A percentile compares a stretch with the other conserved stretches of the same genome.
phyloP scores from a whole-genome alignment of 2,888 invertebrate genomes.

The Autographa pulchrina region DNA sequence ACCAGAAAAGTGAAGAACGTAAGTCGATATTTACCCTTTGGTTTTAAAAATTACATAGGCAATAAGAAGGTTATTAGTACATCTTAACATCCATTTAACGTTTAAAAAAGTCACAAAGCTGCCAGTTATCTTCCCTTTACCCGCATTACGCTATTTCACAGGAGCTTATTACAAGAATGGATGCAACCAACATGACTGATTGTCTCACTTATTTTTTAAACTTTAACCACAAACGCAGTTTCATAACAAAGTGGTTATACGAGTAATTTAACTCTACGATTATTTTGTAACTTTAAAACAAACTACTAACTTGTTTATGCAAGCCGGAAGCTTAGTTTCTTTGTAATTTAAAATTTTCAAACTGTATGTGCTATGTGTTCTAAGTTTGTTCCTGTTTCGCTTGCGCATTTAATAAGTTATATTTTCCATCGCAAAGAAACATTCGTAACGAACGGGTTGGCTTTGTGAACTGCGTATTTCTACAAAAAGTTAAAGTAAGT shows the following conservation, averaged over 20 bases:
- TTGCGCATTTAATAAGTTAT: conserved; percentile 60
- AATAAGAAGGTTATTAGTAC: no score
- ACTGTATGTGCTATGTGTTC: conserved; percentile 73
- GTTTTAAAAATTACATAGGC: no score
- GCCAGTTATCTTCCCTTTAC: background rate
- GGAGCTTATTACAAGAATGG: background rate
- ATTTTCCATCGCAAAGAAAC: conserved; percentile 54
- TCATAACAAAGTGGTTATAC: conserved; percentile 67
- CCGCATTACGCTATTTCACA: background rate
- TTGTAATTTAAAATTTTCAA: conserved; percentile 83
- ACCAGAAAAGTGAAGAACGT: no score
- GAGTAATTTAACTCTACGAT: conserved; percentile 69
- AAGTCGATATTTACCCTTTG: no score
- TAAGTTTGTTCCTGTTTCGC: conserved; percentile 63
- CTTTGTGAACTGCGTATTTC: conserved; percentile 16
- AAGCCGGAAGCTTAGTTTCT: conserved; percentile 79
- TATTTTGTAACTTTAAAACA: conserved; percentile 79
- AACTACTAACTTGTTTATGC: conserved; percentile 76
- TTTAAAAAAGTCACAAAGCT: background rate
- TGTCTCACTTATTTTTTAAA: conserved; percentile 21
- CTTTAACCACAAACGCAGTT: conserved; percentile 40
- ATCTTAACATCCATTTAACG: no score
- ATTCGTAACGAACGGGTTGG: conserved; percentile 44
- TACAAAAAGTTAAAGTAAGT: background rate
- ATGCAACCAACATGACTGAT: background rate